Conservation (phyloP, 30 jellyfish, hydroid and myxozoan genomes). For the Pseudorhiza aurosa region DNA sequence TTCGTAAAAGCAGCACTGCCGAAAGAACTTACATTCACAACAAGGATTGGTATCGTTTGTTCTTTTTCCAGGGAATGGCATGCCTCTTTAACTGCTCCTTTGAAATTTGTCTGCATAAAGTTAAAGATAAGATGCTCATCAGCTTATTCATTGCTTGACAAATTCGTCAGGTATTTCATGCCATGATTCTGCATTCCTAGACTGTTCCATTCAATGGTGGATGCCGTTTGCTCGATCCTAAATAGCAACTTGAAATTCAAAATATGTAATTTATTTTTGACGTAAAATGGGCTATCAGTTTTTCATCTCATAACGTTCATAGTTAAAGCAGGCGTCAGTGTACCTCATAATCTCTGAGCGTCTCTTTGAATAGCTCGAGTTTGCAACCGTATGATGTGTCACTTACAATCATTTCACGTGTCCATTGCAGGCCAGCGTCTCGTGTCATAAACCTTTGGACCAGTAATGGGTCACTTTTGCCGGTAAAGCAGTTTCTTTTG, state of each 20-base stretch:
- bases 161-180: slow-evolving; percentile 12
- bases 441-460: neutral
- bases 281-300: too few species aligned
- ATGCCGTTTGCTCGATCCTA: neutral
- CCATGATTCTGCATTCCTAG: neutral
- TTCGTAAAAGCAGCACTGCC: too few species aligned
- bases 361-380: too few species aligned
- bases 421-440: neutral
- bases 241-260: neutral
- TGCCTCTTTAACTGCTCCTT: neutral
- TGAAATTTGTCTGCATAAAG: neutral
- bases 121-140: neutral
- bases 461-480: too few species aligned
- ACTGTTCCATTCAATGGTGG: neutral
- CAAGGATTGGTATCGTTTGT: too few species aligned
- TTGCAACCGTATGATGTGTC: too few species aligned
- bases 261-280: neutral
- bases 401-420: too few species aligned
- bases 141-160: neutral
- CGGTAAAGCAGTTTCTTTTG: too few species aligned
- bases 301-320: too few species aligned
- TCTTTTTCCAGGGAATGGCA: slow-evolving; percentile 10
- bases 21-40: too few species aligned
- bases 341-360: too few species aligned
- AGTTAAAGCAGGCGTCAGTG: too few species aligned